A percentile compares a stretch with the other conserved stretches of the same genome.
These are phyloP conservation scores for Drosophila subquinaria DNA, from an alignment of 2,888 invertebrate genomes.

Conservation along the genomic window DNA sequence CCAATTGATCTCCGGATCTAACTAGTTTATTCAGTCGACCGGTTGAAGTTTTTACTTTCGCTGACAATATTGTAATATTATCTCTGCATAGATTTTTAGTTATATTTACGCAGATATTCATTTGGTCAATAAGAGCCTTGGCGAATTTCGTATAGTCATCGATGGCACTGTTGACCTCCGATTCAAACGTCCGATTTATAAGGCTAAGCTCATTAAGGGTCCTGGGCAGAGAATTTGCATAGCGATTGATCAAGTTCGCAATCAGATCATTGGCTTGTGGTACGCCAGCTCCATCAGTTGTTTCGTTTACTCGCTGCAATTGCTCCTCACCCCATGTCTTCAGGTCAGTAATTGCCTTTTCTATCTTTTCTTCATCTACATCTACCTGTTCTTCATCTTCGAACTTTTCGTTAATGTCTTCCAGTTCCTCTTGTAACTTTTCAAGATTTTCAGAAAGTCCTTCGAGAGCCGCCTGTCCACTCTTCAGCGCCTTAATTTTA, in stretches of 20 bases:
- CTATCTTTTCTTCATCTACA: background rate
- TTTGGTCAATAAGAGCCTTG: background rate
- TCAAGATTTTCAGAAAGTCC: background rate
- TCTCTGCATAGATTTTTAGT: background rate
- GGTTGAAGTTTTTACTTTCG: background rate
- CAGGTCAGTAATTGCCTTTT: background rate
- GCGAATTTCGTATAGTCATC: background rate
- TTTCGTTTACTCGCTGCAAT: conserved; percentile 22
- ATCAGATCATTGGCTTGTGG: conserved; percentile 23
- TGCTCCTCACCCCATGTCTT: conserved; percentile 33
- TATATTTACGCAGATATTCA: background rate
- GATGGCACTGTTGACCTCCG: conserved; percentile 9
- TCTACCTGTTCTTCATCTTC: background rate
- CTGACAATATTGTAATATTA: background rate
- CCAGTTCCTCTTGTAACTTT: conserved; percentile 7
- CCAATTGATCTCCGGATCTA: background rate
- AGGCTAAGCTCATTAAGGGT: conserved; percentile 27
- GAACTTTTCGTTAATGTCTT: conserved; percentile 8
- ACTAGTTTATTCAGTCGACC: background rate
- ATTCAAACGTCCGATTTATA: conserved; percentile 14
- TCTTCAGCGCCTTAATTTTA: conserved; percentile 21
- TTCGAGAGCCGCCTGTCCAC: conserved; percentile 10
- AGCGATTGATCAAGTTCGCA: conserved; percentile 6
- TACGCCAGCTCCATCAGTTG: conserved; percentile 24
- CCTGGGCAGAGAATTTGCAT: background rate